Evolutionary conservation across 2,113 vertebrate species (phyloP).

Genomic region (Rhynchomys soricoides): DNA sequence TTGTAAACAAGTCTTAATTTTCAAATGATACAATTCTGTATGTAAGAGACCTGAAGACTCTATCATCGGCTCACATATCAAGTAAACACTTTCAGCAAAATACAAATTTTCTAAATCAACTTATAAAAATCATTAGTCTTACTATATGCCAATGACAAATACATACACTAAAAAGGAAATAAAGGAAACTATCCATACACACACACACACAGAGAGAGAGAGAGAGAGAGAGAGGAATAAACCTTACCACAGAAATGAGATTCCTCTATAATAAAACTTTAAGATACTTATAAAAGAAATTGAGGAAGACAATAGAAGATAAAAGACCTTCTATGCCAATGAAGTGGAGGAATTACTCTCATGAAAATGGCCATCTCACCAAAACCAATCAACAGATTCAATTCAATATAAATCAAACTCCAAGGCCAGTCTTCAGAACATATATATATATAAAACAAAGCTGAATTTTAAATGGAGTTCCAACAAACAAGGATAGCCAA

Average conservation of each 20-base stretch:
- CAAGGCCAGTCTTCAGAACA: background rate
- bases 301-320: background rate
- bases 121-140: background rate
- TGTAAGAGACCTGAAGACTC: background rate
- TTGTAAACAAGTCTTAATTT: background rate
- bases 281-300: background rate
- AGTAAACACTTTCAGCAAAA: background rate
- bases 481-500: background rate
- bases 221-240: too few relatives aligned
- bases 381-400: background rate
- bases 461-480: background rate
- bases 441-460: background rate
- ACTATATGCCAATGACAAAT: background rate
- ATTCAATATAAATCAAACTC: background rate
- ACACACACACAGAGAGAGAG: too few relatives aligned
- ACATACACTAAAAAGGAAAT: background rate
- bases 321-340: background rate
- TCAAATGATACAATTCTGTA: background rate
- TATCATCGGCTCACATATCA: background rate
- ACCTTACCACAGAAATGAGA: background rate
- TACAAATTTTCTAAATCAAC: background rate
- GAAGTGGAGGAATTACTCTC: background rate
- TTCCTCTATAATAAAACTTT: background rate
- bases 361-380: background rate
- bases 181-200: background rate